phyloP scores from a whole-genome alignment of 2,797 vertebrate genomes.

The Taeniopygia guttata region DNA sequence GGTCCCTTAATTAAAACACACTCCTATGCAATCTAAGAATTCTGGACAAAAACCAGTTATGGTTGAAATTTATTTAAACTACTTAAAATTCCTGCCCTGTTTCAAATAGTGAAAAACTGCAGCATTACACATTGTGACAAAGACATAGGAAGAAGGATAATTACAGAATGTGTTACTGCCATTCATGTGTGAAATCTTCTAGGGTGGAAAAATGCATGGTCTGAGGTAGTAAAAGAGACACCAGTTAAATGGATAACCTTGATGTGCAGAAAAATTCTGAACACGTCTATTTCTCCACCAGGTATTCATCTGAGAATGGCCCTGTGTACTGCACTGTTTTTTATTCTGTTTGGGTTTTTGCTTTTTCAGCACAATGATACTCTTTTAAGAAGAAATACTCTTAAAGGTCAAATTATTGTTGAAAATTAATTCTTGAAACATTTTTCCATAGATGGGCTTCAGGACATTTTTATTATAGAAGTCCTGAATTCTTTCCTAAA shows the following conservation, averaged over 20 bases:
- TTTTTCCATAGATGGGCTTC: neutral
- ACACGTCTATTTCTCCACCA: slow-evolving; percentile 32
- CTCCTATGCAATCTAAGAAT: neutral
- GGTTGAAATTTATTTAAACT: slow-evolving; percentile 50
- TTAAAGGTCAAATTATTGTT: slow-evolving; percentile 6
- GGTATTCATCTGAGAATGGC: slow-evolving; percentile 38
- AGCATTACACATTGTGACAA: slow-evolving; percentile 25
- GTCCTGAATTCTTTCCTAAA: neutral
- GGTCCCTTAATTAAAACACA: neutral
- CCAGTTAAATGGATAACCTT: slow-evolving; percentile 56
- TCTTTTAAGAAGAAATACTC: slow-evolving; percentile 5
- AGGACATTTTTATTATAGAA: neutral
- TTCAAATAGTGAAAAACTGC: slow-evolving; percentile 58
- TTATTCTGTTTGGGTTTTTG: slow-evolving; percentile 43
- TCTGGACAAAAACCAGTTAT: neutral
- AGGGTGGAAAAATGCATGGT: slow-evolving; percentile 59
- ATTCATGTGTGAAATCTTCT: slow-evolving; percentile 67
- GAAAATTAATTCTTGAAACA: slow-evolving; percentile 11
- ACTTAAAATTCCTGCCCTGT: slow-evolving; percentile 49
- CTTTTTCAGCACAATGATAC: slow-evolving; percentile 30
- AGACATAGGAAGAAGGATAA: slow-evolving; percentile 64
- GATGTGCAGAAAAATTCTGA: slow-evolving; percentile 44
- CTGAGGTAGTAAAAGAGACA: slow-evolving; percentile 54
- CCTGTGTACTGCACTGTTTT: slow-evolving; percentile 1
- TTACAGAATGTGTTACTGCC: slow-evolving; percentile 67